Conservation (phyloP, 2,113 vertebrate species). For the Azemiops feae region DNA sequence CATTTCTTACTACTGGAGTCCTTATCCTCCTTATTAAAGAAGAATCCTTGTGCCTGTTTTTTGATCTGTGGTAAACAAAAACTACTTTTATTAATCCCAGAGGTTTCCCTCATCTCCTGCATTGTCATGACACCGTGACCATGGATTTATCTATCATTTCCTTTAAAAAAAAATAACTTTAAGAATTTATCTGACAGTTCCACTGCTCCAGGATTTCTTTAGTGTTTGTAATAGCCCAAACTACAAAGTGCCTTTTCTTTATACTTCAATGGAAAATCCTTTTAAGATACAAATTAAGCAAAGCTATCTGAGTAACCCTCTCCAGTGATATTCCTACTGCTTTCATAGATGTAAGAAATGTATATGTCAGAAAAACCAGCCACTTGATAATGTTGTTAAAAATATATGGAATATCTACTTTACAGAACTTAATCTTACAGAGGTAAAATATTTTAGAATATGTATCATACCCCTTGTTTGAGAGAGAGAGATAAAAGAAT, state of each 20-base stretch:
- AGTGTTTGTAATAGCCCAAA: not conserved
- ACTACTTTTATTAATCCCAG: not conserved
- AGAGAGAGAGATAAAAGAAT: not conserved
- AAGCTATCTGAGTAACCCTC: not conserved
- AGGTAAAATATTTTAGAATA: not conserved
- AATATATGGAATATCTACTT: not conserved
- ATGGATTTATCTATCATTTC: not conserved
- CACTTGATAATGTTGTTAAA: not conserved
- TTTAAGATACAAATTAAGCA: not conserved
- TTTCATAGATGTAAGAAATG: not conserved
- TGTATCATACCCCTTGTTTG: not conserved
- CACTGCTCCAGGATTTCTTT: not conserved
- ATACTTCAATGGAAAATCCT: not conserved
- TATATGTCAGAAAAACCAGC: not conserved
- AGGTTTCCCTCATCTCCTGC: not conserved
- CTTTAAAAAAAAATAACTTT: not conserved
- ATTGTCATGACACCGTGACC: not conserved
- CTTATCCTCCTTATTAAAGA: not conserved
- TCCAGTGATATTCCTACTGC: not conserved
- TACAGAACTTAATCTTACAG: not conserved
- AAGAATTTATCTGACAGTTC: not conserved
- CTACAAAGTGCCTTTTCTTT: not conserved
- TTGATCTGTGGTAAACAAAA: not conserved
- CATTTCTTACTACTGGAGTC: not conserved
- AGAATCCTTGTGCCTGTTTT: not conserved